Conservation (phyloP, 2,797 vertebrate genomes). For the Characodon lateralis region DNA sequence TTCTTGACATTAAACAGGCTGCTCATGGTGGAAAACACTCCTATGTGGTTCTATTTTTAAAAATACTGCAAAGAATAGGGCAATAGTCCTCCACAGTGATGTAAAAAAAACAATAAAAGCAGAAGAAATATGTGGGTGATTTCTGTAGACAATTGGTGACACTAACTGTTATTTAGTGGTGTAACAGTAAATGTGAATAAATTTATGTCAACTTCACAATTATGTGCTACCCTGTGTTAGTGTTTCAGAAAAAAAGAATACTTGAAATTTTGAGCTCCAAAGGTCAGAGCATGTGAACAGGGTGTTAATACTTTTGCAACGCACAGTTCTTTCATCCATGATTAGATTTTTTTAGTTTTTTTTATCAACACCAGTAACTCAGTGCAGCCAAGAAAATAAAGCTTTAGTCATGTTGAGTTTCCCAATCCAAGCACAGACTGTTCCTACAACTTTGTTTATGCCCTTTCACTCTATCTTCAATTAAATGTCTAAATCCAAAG, state of each 20-base stretch:
- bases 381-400: constrained; percentile 51
- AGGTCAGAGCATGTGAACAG: background rate
- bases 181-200: background rate
- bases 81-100: too few relatives aligned
- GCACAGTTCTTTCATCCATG: constrained; percentile 32
- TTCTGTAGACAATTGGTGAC: too few relatives aligned
- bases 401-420: constrained; percentile 37
- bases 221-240: background rate
- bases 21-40: too few relatives aligned
- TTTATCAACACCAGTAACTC: constrained; percentile 37
- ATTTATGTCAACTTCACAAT: background rate
- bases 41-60: too few relatives aligned
- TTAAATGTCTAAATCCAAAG: constrained; percentile 19
- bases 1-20: too few relatives aligned
- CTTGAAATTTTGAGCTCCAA: background rate
- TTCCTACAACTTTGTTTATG: constrained; percentile 39
- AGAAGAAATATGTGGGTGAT: too few relatives aligned
- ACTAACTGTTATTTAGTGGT: background rate
- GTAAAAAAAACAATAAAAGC: too few relatives aligned
- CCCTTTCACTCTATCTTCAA: constrained; percentile 15
- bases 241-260: background rate
- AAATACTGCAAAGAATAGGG: too few relatives aligned
- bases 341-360: constrained; percentile 44
- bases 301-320: background rate
- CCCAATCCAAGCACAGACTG: constrained; percentile 21